These are phyloP conservation scores for Drosophila mayaguana DNA, from an alignment of 2,888 invertebrate species.

Conservation along the genomic window DNA sequence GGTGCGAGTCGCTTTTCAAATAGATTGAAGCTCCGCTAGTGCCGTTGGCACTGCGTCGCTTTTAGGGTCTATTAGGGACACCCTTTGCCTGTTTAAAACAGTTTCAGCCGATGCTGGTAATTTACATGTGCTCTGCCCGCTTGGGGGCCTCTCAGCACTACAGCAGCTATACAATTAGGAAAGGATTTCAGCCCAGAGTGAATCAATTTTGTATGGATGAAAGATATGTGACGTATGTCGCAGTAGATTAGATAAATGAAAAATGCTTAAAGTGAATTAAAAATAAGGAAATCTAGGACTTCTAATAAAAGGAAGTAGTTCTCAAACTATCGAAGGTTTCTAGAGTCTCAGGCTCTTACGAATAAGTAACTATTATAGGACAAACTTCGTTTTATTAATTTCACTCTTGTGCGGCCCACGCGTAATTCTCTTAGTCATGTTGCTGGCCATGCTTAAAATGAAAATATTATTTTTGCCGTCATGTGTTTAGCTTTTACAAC, in stretches of 20 bases:
- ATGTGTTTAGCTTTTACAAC: slow-evolving; percentile 14
- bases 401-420: too few species aligned
- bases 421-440: background rate
- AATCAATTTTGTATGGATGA: background rate
- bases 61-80: slow-evolving; percentile 29
- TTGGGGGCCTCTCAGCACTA: background rate
- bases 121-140: background rate
- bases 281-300: too few species aligned
- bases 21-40: slow-evolving; percentile 35
- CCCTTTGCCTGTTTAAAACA: slow-evolving; percentile 7
- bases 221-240: too few species aligned
- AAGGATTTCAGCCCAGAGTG: background rate
- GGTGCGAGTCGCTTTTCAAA: slow-evolving; percentile 19
- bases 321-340: too few species aligned
- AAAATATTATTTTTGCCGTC: slow-evolving; percentile 4
- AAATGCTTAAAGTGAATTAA: background rate
- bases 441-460: slow-evolving; percentile 9
- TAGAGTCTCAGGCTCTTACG: too few species aligned
- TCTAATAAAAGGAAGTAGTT: too few species aligned
- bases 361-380: background rate
- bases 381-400: background rate
- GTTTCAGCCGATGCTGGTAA: background rate
- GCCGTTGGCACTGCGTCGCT: slow-evolving; percentile 14
- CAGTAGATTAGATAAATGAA: too few species aligned
- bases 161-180: background rate